Evolutionary conservation across 1,140 invertebrate species (phyloP), one percentile per base, ranked within the genome.

Genomic region (Cyclina sinensis): DNA sequence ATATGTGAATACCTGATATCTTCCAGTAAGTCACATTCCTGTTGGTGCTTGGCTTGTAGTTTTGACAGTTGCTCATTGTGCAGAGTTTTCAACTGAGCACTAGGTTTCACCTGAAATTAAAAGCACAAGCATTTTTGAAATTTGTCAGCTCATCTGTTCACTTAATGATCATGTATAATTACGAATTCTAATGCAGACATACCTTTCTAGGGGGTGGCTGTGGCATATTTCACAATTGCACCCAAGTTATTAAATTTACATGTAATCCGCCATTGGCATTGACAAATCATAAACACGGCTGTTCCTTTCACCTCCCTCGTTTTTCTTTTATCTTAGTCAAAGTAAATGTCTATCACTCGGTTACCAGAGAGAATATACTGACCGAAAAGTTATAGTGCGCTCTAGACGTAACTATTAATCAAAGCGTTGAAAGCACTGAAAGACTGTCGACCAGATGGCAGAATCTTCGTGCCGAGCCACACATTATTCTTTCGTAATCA

Each of bases 1-100:
- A 43, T 43, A 43, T 39, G 21, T 76, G 88, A 93, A 94, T 92
- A 97, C 96, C 98, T 97, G 74, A 99, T 97, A 95, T 99, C 98
- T 96, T 99, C 98, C 68, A 99, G 96, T 86, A 99, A 96, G 95
- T 99, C 98, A 96, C 98, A 98, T 95, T 99, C 98, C 96, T 99
- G 98, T 95, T 99, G 98, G 95, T 99, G 99, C 96, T 99, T 99
- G 37, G 97, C 96, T 94, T 98, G 97, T 90, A 99, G 96, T 96
- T 99, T 99, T 9, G 98, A 97, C 74, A 98, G 96, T 96, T 99
- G 98, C 96, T 99, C 98, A 79, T 97, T 97, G 95, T 99, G 98
- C 73, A 99, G 96, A 96, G 98, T 98, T 96, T 96, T 96, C 97
- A 98, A 96, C 98, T 98, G 92, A 97, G 92, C 91, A 97, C 96